These are phyloP conservation scores for Akabosia matsudoensis DNA, from an alignment of 1,140 invertebrate species.

Conservation along the genomic window DNA sequence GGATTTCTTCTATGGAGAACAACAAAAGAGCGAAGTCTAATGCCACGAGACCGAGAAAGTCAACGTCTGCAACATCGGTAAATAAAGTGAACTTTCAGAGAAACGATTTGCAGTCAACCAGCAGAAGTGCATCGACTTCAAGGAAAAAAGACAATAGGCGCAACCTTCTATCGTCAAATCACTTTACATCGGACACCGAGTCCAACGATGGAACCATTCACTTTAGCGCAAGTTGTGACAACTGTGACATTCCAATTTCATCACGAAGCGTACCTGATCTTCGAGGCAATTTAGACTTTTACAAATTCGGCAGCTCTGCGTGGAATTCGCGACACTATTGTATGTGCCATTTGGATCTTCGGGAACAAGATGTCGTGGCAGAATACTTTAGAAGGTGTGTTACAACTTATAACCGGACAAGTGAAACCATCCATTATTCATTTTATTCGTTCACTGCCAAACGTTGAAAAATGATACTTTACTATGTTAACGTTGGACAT, in stretches of 20 bases:
- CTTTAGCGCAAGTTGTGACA: not conserved
- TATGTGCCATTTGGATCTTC: conserved; percentile 34
- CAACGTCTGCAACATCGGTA: not conserved
- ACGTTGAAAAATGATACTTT: no score
- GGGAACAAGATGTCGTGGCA: conserved; percentile 34
- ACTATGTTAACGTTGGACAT: no score
- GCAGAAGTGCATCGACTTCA: conserved; percentile 7
- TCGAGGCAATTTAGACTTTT: conserved; percentile 39
- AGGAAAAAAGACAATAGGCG: not conserved
- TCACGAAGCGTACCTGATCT: conserved; percentile 36
- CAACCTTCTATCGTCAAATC: not conserved
- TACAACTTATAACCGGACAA: not conserved
- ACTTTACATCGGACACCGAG: conserved; percentile 16
- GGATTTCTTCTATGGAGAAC: not conserved
- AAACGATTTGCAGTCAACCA: conserved; percentile 7
- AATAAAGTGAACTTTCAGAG: conserved; percentile 10
- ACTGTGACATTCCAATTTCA: not conserved
- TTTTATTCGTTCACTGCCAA: not conserved
- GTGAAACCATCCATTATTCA: no score
- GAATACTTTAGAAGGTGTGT: conserved; percentile 38
- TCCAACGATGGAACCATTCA: not conserved
- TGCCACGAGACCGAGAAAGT: not conserved
- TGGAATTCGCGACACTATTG: conserved; percentile 39
- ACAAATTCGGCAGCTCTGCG: conserved; percentile 19
- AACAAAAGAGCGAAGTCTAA: not conserved